phyloP scores from a whole-genome alignment of 2,888 invertebrate species.

The Drosophila putrida region DNA sequence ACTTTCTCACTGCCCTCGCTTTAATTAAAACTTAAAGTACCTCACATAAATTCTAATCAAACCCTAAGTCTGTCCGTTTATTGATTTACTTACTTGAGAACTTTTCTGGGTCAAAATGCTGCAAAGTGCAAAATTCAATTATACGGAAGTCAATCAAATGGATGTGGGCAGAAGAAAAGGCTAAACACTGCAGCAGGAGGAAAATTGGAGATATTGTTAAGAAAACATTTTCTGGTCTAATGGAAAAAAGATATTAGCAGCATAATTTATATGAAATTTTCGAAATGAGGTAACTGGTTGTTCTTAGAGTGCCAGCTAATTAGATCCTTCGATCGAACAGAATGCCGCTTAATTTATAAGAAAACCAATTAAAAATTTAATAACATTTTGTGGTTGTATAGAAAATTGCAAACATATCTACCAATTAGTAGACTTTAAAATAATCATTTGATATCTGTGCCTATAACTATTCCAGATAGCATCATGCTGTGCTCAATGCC shows the following conservation, averaged over 20 bases:
- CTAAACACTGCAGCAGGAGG: background rate
- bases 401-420: background rate
- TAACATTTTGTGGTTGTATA: background rate
- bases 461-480: conserved; percentile 5
- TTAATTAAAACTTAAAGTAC: conserved; percentile 54
- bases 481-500: conserved; percentile 3
- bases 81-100: conserved; percentile 40
- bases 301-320: too few relatives aligned
- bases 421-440: conserved; percentile 17
- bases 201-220: background rate
- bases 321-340: background rate
- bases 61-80: conserved; percentile 26
- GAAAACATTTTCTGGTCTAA: background rate
- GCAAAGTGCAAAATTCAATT: conserved; percentile 58
- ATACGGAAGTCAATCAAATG: conserved; percentile 49
- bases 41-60: conserved; percentile 52
- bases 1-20: conserved; percentile 10
- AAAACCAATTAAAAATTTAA: background rate
- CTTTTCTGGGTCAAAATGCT: conserved; percentile 25
- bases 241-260: background rate
- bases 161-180: background rate
- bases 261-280: background rate
- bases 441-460: background rate
- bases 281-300: background rate
- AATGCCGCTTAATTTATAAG: background rate